phyloP scores from a whole-genome alignment of 2,888 invertebrate genomes.

The Andrena bucephala region DNA sequence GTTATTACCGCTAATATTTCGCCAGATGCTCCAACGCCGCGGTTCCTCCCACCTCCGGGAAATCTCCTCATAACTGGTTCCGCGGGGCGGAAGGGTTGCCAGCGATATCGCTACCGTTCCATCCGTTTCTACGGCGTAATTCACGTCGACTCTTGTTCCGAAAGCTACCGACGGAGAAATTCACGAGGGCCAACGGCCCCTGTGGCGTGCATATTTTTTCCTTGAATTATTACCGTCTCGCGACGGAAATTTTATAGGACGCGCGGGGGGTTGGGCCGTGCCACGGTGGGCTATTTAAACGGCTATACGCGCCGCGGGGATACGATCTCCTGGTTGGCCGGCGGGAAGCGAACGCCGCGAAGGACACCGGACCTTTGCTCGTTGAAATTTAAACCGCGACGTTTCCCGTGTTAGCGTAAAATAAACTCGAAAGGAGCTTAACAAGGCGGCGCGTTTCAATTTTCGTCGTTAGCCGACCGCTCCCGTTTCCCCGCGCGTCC shows the following conservation, averaged over 20 bases:
- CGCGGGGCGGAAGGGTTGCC: conserved; percentile 70
- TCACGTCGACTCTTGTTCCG: conserved; percentile 76
- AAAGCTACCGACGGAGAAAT: conserved; percentile 44
- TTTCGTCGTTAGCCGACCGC: conserved; percentile 29
- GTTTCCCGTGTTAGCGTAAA: conserved; percentile 16
- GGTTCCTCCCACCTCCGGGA: conserved; percentile 32
- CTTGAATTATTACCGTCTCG: conserved; percentile 52
- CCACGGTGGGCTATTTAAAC: too few species aligned
- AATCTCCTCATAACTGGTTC: conserved; percentile 64
- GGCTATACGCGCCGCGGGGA: too few species aligned
- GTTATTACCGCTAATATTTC: conserved; percentile 20
- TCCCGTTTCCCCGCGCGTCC: background rate
- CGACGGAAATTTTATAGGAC: conserved; percentile 26
- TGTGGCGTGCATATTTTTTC: conserved; percentile 48
- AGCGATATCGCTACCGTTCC: conserved; percentile 63
- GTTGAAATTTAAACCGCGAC: conserved; percentile 4
- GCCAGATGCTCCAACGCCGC: background rate
- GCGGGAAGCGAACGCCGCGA: background rate
- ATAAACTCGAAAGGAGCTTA: conserved; percentile 56
- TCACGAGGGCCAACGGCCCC: conserved; percentile 45
- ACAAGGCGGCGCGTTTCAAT: conserved; percentile 42
- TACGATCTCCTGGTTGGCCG: background rate
- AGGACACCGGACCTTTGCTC: background rate
- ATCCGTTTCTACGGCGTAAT: conserved; percentile 63
- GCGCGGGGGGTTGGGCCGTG: too few species aligned